phyloP scores from a whole-genome alignment of 2,888 invertebrate species.

The Nasonovia ribisnigri region DNA sequence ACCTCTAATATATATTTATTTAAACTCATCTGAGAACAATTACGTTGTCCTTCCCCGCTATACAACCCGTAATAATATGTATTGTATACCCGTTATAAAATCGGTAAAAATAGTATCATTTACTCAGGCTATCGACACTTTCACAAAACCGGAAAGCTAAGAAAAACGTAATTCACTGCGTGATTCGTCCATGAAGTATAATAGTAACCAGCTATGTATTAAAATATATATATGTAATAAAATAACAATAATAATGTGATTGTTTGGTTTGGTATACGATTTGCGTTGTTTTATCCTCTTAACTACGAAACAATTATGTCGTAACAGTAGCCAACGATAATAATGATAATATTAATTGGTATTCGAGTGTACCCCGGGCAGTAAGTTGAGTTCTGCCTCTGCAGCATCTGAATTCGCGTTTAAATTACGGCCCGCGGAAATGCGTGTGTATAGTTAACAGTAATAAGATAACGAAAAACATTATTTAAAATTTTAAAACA shows the following conservation, averaged over 20 bases:
- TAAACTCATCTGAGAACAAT: conserved; percentile 1
- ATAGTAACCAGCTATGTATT: background rate
- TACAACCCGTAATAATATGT: background rate
- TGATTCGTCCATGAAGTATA: background rate
- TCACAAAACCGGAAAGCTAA: conserved; percentile 37
- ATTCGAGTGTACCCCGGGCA: background rate
- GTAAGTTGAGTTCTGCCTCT: background rate
- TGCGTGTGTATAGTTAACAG: background rate
- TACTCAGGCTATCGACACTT: conserved; percentile 48
- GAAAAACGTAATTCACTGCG: background rate
- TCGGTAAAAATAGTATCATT: conserved; percentile 40
- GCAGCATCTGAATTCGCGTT: background rate
- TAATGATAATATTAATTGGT: background rate
- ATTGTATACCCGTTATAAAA: background rate
- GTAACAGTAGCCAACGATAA: background rate
- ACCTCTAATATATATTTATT: background rate
- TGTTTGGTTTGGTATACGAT: background rate
- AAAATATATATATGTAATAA: background rate
- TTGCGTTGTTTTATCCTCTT: background rate
- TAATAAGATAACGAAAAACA: background rate
- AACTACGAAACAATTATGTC: background rate
- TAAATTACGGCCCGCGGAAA: background rate
- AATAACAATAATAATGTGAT: background rate
- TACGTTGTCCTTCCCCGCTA: background rate
- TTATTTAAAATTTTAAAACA: background rate